phyloP scores from a whole-genome alignment of 1,140 invertebrate species.

The Papilio machaon region DNA sequence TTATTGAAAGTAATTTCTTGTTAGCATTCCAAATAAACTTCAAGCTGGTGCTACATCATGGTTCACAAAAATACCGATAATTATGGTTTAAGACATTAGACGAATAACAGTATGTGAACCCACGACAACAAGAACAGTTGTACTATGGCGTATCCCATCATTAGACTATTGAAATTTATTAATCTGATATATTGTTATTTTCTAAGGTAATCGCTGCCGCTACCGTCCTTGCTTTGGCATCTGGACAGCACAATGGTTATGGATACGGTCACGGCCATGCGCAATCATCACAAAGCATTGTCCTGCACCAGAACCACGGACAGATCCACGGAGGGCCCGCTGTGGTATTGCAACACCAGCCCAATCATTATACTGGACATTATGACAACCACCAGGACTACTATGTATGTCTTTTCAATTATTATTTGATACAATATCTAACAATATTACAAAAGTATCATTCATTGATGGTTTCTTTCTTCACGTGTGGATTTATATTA shows the following conservation, averaged over 20 bases:
- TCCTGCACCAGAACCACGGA: conserved; percentile 38
- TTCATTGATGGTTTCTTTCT: too few relatives aligned
- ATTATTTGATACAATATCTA: too few relatives aligned
- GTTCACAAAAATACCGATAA: too few relatives aligned
- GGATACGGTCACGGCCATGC: conserved; percentile 52
- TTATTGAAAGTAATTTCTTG: too few relatives aligned
- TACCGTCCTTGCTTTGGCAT: conserved; percentile 43
- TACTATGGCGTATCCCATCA: neutral
- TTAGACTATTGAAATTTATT: neutral
- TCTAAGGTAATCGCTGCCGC: conserved; percentile 53
- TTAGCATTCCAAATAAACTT: too few relatives aligned
- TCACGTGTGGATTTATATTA: too few relatives aligned
- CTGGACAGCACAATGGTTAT: conserved; percentile 34
- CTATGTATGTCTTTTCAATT: conserved; percentile 41
- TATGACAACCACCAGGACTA: conserved; percentile 54
- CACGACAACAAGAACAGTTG: too few relatives aligned
- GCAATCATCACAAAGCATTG: conserved; percentile 57
- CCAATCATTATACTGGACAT: conserved; percentile 40
- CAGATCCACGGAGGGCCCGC: conserved; percentile 28
- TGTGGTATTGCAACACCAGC: conserved; percentile 15
- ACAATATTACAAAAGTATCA: too few relatives aligned
- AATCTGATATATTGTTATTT: neutral
- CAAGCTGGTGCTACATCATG: too few relatives aligned
- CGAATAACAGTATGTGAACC: too few relatives aligned
- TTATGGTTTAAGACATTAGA: too few relatives aligned